Evolutionary conservation across 2,888 invertebrate genomes (phyloP), one percentile per base, ranked within the genome.

Genomic region (Archips xylosteana): DNA sequence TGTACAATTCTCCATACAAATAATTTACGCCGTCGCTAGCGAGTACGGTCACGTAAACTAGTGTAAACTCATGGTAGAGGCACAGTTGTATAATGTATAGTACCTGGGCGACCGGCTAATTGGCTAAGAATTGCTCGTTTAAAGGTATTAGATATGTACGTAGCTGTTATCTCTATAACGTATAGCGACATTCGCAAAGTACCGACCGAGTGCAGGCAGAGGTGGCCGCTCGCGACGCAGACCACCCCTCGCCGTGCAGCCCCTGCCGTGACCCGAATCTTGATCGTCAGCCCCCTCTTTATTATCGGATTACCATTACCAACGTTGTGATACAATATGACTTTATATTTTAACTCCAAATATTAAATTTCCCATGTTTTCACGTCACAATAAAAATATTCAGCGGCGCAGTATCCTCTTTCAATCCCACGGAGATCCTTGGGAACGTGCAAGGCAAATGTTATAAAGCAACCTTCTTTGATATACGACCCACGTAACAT

Each of bases 221-320:
- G 45, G 61, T 51, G 51, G 51, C 61, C 54, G 15, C 61, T 36
- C 36, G 60, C 60, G n/a, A 34, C 49, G 47, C 36, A 34, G 51
- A 51, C 32, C 13, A 51, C 51, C 9, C 51, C 65, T 36, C 49
- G n/a, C 51, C n/a, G 5, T 42, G 57, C 39, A 59, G 54, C 63
- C 69, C 57, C 57, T 60, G 36, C 59, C 69, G 69, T 74, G 69
- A 70, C 74, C 74, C 65, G 69, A 74, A 74, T 74, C 74, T 70
- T 60, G 74, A 75, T 71, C 71, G 77, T 76, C 77, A n/a, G 54
- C 54, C 54, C 77, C 78, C 80, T 79, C 76, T 81, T 81, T 82
- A 79, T 79, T 79, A 81, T 81, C 78, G 78, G 77, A 81, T 84
- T 80, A 82, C 77, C 77, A 79, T 81, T 79, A 64, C 61, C 70